Evolutionary conservation across 2,888 invertebrate genomes (phyloP), one percentile per base, ranked within the genome.

Genomic region (Julus scandinavius): DNA sequence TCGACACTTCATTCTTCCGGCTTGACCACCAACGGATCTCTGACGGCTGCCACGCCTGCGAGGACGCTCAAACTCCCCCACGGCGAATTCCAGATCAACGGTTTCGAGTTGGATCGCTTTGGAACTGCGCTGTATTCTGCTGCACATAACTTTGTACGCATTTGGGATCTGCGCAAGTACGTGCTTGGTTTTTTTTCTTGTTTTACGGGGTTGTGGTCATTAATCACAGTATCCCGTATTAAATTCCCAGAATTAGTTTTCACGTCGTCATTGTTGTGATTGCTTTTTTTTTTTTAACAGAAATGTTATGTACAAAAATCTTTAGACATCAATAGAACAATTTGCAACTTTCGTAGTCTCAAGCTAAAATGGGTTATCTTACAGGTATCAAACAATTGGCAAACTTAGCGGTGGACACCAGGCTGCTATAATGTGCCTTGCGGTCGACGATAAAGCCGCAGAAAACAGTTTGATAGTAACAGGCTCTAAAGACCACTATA

Each of bases 401-500:
- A 96, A 96, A 92, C 92, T 96, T 89, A 95, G 95, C 92, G 95
- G 96, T 80, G 96, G 96, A 0, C 96, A 97, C 92, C 95, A 96
- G 91, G 96, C 97, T 17, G 96, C 96, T 0, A 96, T 97, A 13
- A 96, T 96, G 96, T 96, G 96, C 91, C 93, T 96, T 89, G 95
- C 96, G 15, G 94, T 96, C 7, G 93, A 93, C 90, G 93, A 93
- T 89, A 92, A 93, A 86, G 92, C 92, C 20, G 93, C 93, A 6
- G 92, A 92, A 45, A 94, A 94, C 20, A 95, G 95, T 91, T 93
- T 95, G 89, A 94, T 96, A n/a, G 95, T 95, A 54, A 96, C 96
- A 29, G 96, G 96, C 89, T 96, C 96, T 45, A 96, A 97, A 92
- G 97, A 97, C 93, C 97, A 97, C 92, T 96, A 95, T 91, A 96